Base-by-base conservation (phyloP, 2,113 vertebrate genomes). In the Bos indicus region DNA sequence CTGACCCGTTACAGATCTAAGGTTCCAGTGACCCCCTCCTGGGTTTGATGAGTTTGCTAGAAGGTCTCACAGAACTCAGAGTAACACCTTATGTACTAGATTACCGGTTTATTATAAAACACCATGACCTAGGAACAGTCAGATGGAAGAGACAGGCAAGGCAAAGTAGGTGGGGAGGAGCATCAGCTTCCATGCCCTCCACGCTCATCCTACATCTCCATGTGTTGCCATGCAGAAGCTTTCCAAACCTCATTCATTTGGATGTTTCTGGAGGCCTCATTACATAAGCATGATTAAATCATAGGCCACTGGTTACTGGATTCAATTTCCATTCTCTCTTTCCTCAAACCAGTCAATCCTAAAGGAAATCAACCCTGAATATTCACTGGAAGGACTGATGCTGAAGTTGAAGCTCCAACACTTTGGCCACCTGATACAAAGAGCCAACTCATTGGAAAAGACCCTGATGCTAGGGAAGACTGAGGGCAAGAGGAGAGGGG, bases 131-230 rank as follows among this genome's bases (percentile, higher is more conserved):
- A 54, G 56, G 28, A 95, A 54, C 14, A 78, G 43, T 4, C 54
- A 78, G 26, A 77, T 56, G 46, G 19, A 78, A 82, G 33, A 26
- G 9, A 82, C 26, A 7, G 81, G 43, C 3, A n/a, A 14, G n/a
- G 21, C 81, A 11, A 46, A 51, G 7, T n/a, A 43, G 52, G 25
- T 25, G 46, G 19, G 54, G 84, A 83, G 56, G 13, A 81, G 33
- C 3, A 0, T 21, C 19, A 51, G 7, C 2, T 14, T 59, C 56
- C 28, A 54, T 23, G 3, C 3, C 13, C 12, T 56, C n/a, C 0
- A 5, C 17, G 33, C 26, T 48, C 54, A 26, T 48, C 56, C 15
- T 12, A 21, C 40, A 33, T 25, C 88, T 25, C 52, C 36, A 57
- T 13, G 3, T 7, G 23, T 17, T 46, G 26, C 67, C 60, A 36